A percentile compares a stretch with the other conserved stretches of the same genome.
Evolutionary conservation across 2,888 invertebrate species (phyloP).

Genomic region (Thera obeliscata): DNA sequence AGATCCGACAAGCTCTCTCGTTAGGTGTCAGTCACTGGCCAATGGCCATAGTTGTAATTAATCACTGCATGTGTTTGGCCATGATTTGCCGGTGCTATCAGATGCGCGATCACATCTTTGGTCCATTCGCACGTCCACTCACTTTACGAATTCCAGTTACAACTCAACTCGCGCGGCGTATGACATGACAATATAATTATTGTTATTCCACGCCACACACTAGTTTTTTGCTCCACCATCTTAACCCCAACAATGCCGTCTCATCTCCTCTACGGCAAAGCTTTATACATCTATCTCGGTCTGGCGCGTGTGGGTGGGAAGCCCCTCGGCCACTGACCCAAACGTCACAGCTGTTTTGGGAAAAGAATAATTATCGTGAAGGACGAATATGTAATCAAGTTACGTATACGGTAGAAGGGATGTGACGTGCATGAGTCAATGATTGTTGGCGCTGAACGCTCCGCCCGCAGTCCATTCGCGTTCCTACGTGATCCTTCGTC

Average conservation of each 20-base stretch:
- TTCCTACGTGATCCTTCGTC: neutral
- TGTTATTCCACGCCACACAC: slow-evolving; percentile 55
- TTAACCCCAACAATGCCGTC: slow-evolving; percentile 45
- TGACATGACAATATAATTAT: slow-evolving; percentile 44
- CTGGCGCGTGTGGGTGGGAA: slow-evolving; percentile 56
- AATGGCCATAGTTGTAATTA: neutral
- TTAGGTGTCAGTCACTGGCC: neutral
- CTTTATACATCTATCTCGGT: slow-evolving; percentile 46
- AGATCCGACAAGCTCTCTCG: neutral
- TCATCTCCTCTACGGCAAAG: slow-evolving; percentile 38
- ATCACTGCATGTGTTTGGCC: neutral
- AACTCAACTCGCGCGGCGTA: slow-evolving; percentile 15
- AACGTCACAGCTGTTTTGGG: slow-evolving; percentile 65
- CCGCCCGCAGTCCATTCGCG: no score
- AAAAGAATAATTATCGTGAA: slow-evolving; percentile 52
- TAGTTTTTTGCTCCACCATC: slow-evolving; percentile 56
- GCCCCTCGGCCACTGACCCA: slow-evolving; percentile 66
- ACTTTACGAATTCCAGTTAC: slow-evolving; percentile 4
- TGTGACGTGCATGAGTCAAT: slow-evolving; percentile 10
- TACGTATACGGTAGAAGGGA: slow-evolving; percentile 33
- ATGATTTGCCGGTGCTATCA: neutral
- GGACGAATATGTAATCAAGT: slow-evolving; percentile 46
- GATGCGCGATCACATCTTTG: neutral
- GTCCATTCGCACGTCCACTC: slow-evolving; percentile 8
- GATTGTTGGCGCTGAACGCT: neutral